phyloP scores from a whole-genome alignment of 2,888 invertebrate genomes.

The Eupithecia vulgata region DNA sequence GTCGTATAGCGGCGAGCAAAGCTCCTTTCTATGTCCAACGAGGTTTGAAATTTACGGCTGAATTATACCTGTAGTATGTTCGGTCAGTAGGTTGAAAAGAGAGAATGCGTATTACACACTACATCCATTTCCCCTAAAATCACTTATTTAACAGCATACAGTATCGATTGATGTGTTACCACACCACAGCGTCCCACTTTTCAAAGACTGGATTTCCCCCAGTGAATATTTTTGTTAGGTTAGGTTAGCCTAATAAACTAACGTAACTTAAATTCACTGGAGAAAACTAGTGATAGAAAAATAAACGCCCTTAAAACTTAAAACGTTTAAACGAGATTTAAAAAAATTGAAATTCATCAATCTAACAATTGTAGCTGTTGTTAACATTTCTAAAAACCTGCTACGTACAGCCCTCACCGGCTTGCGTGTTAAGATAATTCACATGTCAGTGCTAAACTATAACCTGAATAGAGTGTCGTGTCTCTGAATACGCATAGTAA shows the following conservation, averaged over 20 bases:
- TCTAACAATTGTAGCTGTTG: neutral
- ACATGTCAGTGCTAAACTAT: conserved; percentile 55
- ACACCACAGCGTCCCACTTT: neutral
- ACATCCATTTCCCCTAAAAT: neutral
- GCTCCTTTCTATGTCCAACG: no score
- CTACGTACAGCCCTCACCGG: conserved; percentile 32
- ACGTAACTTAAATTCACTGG: no score
- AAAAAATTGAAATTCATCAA: neutral
- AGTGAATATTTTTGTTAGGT: neutral
- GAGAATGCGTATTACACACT: no score
- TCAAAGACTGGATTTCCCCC: neutral
- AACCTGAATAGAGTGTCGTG: conserved; percentile 51
- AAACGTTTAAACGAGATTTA: neutral
- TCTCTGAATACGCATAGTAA: conserved; percentile 17
- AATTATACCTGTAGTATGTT: no score
- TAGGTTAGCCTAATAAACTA: no score
- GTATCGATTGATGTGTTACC: no score
- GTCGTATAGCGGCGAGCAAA: neutral
- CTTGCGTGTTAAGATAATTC: conserved; percentile 44
- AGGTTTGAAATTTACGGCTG: no score
- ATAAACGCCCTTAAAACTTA: no score
- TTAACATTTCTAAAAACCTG: neutral
- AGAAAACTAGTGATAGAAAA: no score
- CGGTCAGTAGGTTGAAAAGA: no score
- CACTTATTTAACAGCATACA: neutral